A percentile compares a stretch with the other conserved stretches of the same genome.
Evolutionary conservation across 2,113 vertebrate genomes (phyloP).

Genomic region (Trogon surrucura): DNA sequence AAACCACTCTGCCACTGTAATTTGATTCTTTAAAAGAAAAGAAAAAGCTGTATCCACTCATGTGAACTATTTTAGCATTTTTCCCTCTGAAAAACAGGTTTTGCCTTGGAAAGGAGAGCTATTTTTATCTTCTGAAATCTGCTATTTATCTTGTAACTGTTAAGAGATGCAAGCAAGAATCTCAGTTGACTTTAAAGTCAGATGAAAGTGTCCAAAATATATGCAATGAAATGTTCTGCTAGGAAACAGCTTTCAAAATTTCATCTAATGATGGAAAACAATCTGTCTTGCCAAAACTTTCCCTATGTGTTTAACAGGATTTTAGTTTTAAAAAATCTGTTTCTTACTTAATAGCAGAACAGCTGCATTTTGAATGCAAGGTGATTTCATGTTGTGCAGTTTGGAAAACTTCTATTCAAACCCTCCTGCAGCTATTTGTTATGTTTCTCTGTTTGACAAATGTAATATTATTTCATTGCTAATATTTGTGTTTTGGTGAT

Average conservation of each 20-base stretch:
- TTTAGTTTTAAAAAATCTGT: neutral
- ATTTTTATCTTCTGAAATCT: conserved; percentile 14
- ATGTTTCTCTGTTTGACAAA: neutral
- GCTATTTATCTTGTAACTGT: neutral
- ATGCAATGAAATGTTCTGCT: conserved; percentile 3
- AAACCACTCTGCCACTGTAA: neutral
- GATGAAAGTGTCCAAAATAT: conserved; percentile 20
- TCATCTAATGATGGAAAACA: neutral
- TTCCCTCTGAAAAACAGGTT: neutral
- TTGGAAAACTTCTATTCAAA: neutral
- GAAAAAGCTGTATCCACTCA: neutral
- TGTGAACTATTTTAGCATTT: neutral
- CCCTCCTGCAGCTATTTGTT: neutral
- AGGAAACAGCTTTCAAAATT: conserved; percentile 15
- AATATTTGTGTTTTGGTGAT: neutral
- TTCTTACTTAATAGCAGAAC: neutral
- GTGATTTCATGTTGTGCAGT: neutral
- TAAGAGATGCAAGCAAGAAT: neutral
- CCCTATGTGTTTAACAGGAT: neutral
- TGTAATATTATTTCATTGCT: neutral
- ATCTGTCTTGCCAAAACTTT: neutral
- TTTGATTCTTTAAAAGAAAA: neutral
- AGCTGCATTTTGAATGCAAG: conserved; percentile 13
- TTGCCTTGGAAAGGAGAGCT: neutral
- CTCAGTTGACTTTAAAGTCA: neutral